A percentile compares a stretch with the other conserved stretches of the same genome.
These are phyloP conservation scores for Campoplex capitator DNA, from an alignment of 2,888 invertebrate species.

Conservation along the genomic window DNA sequence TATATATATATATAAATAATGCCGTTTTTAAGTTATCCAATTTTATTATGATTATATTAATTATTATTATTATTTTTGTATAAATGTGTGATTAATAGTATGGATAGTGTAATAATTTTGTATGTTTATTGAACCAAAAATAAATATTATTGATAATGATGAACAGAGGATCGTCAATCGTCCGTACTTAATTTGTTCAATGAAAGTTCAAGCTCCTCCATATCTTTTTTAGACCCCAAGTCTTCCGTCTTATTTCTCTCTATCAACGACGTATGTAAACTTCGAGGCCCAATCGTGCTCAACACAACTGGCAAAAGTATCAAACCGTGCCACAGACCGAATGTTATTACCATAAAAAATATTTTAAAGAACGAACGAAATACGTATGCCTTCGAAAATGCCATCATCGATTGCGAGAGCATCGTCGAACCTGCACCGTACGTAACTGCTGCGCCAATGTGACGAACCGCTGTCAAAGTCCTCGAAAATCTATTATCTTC, in stretches of 20 bases:
- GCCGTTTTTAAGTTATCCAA: constrained; percentile 45
- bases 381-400: constrained; percentile 90
- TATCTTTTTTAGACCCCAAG: constrained; percentile 32
- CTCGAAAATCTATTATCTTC: constrained; percentile 85
- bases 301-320: constrained; percentile 91
- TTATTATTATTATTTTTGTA: constrained; percentile 83
- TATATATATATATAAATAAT: constrained; percentile 50
- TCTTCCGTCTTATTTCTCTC: constrained; percentile 11
- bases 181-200: constrained; percentile 55
- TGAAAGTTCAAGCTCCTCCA: constrained; percentile 59
- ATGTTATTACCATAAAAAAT: constrained; percentile 91
- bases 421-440: constrained; percentile 92
- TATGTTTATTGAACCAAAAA: constrained; percentile 85
- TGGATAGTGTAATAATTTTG: constrained; percentile 84
- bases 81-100: constrained; percentile 84
- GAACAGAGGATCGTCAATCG: constrained; percentile 53
- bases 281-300: constrained; percentile 89
- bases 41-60: constrained; percentile 73
- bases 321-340: constrained; percentile 92
- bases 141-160: constrained; percentile 84
- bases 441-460: constrained; percentile 91
- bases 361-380: constrained; percentile 92
- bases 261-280: constrained; percentile 68
- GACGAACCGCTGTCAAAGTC: constrained; percentile 88
- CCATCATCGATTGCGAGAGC: constrained; percentile 89